Base-by-base conservation (phyloP, 2,113 vertebrate genomes). In the Nesogale talazaci region DNA sequence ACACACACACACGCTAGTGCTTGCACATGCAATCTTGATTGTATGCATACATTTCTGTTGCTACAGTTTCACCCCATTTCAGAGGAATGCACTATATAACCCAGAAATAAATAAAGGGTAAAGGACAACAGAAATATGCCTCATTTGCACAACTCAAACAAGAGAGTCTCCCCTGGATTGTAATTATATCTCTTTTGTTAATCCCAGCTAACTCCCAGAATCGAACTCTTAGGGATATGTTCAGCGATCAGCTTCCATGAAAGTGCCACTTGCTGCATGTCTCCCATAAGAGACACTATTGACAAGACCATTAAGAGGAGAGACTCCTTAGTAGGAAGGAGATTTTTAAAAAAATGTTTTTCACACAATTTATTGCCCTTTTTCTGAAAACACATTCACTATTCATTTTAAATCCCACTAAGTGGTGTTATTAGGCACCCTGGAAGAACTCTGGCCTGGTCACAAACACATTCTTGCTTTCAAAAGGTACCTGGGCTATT, bases 151-250 rank as follows among this genome's bases (percentile, higher is more conserved):
- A 95, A 94, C 88, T 79, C 59, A 77, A 78, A 29, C 42, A 74
- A n/a, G 38, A 93, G 84, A 61, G 56, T 83, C 80, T 19, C 20
- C 46, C 56, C 61, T 77, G 76, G 87, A 70, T 65, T 86, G 61
- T 93, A 95, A 95, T 94, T 92, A 63, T 34, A 20, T 20, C 38
- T 70, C 59, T 83, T 78, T 72, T 92, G 78, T 85, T 92, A 94
- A 96, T 96, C 88, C 88, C 90, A 91, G 52, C 65, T 77, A 80
- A 70, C 19, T 88, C 90, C 80, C 74, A 34, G 27, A 91, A 82
- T 56, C 34, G 70, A 89, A 63, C 46, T 87, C n/a, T 69, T 34
- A 57, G 52, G 56, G 20, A 65, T 72, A 34, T 82, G 52, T 7
- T 67, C 31, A 20, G 75, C 89, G 89, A 92, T 94, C 89, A 61